A percentile compares a stretch with the other conserved stretches of the same genome.
phyloP scores from a whole-genome alignment of 2,888 invertebrate species.

The Dryococelus australis region DNA sequence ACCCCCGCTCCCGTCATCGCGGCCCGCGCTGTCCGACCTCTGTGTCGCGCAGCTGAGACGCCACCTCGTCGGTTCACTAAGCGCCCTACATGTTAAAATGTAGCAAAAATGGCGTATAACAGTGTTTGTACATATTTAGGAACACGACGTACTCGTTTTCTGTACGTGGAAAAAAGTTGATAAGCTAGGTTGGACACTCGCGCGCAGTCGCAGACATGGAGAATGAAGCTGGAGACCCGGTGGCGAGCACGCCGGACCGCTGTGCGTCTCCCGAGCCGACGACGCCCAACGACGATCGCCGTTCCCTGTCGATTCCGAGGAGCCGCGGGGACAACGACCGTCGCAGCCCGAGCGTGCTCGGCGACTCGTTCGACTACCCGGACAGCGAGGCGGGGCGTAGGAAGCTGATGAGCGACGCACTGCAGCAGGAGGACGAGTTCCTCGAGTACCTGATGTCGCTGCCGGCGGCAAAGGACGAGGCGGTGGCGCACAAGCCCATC shows the following conservation, averaged over 20 bases:
- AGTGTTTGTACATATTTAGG: too few relatives aligned
- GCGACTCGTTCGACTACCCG: neutral
- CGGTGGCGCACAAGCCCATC: slow-evolving; percentile 12
- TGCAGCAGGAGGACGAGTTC: slow-evolving; percentile 57
- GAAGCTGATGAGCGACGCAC: slow-evolving; percentile 41
- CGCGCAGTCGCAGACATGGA: neutral
- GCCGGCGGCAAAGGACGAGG: slow-evolving; percentile 49
- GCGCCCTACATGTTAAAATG: too few relatives aligned
- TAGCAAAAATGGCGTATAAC: too few relatives aligned
- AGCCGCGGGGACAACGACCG: neutral
- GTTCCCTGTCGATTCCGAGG: too few relatives aligned
- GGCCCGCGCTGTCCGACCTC: neutral
- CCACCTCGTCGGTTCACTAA: too few relatives aligned
- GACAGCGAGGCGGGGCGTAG: slow-evolving; percentile 32
- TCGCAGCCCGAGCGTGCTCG: neutral
- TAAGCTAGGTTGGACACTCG: neutral
- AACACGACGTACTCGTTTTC: neutral
- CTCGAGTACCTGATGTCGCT: slow-evolving; percentile 60
- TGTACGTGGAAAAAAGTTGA: neutral
- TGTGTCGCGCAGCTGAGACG: too few relatives aligned
- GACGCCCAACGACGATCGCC: neutral
- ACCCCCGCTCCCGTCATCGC: too few relatives aligned
- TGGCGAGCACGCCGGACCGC: neutral
- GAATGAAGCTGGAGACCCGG: neutral
- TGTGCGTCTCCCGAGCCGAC: neutral